Base-by-base conservation (phyloP, 2,113 vertebrate genomes). In the Emberiza fucata region DNA sequence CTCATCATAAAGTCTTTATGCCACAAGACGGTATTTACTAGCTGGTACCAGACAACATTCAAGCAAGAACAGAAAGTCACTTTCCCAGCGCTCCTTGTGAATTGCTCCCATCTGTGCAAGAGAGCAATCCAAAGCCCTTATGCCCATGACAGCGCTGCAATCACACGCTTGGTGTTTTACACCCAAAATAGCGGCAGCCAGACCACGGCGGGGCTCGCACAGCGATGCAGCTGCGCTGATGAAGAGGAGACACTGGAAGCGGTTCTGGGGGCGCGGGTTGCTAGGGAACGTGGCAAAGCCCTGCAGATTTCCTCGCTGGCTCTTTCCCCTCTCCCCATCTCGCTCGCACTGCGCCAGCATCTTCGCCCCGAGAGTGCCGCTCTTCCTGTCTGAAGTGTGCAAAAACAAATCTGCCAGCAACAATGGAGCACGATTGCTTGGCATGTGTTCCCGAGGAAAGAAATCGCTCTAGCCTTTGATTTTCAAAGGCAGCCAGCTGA, bases 31-130 rank as follows among this genome's bases (percentile, higher is more conserved):
- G 64, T 95, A 93, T 97, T 96, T 97, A 94, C 96, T 96, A 90
- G 88, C 57, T 83, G 45, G 94, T 90, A 94, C 65, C 94, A 96
- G 95, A 95, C 95, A 95, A 95, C 90, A 90, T 86, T 92, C 80
- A 92, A 82, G 91, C 86, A 96, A 95, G 89, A 96, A 94, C 89
- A 96, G 95, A 92, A 95, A 97, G 91, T 94, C 94, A 92, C 90
- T 97, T 92, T 93, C 88, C 90, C 82, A 92, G 1, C 9, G 6
- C 72, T 94, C 61, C 72, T 70, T 75, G 72, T 93, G 91, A 96
- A 96, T 90, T 92, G 95, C 81, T 97, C 94, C 92, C 96, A 95
- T 96, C 96, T 95, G 96, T 87, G 81, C 73, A 95, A 94, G 92
- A 92, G 83, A 94, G 95, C 92, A 95, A 96, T 94, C 96, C 95